phyloP scores from a whole-genome alignment of 1,140 invertebrate species.

The Melanaphis sacchari region DNA sequence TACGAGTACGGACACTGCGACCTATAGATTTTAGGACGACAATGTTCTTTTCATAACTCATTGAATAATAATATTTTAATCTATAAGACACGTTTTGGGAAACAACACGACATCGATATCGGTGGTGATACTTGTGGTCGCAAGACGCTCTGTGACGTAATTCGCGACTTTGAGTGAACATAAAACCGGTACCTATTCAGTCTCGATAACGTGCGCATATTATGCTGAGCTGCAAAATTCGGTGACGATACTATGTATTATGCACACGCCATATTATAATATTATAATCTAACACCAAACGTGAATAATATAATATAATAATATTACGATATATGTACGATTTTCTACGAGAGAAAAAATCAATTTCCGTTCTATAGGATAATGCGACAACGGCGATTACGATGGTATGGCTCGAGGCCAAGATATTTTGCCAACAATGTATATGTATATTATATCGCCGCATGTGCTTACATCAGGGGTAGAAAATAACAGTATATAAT shows the following conservation, averaged over 20 bases:
- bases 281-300: background rate
- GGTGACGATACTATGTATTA: background rate
- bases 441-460: background rate
- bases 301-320: background rate
- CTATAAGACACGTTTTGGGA: too few species aligned
- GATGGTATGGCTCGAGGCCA: conserved; percentile 21
- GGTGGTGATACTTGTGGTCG: background rate
- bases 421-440: conserved; percentile 25
- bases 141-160: background rate
- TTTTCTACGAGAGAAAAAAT: background rate
- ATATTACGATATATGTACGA: background rate
- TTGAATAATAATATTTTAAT: background rate
- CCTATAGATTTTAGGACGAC: background rate
- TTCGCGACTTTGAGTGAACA: background rate
- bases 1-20: background rate
- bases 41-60: background rate
- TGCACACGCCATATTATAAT: background rate
- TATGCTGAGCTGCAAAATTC: background rate
- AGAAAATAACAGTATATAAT: background rate
- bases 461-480: background rate
- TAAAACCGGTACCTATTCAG: background rate
- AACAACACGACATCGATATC: background rate
- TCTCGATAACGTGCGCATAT: background rate
- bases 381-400: background rate
- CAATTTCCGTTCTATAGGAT: background rate